Evolutionary conservation across 2,888 invertebrate species (phyloP), one percentile per base, ranked within the genome.

Genomic region (Parapristionchus giblindavisi): DNA sequence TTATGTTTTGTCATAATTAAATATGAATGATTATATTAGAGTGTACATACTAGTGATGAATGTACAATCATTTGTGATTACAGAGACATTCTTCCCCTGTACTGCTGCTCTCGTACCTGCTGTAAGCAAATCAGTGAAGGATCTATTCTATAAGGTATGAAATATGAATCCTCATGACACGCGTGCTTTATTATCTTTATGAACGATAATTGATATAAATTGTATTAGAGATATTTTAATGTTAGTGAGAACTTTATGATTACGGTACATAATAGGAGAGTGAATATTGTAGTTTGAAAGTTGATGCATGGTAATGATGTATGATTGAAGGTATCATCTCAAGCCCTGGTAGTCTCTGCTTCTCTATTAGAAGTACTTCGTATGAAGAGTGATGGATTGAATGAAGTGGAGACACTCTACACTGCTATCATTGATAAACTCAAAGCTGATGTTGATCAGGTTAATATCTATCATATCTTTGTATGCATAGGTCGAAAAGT

Each of bases 381-480:
- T 27, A 56, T 40, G 52, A n/a, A 58, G 63, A 43, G 51, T 21
- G 48, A 24, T 21, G 43, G 40, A 14, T 40, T 43, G 3, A n/a
- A 4, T n/a, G 34, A 68, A n/a, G 70, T 70, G 29, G 29, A 65
- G 27, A 54, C 60, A 40, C 58, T 71, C 65, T 8, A 65, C 89
- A 91, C 92, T 77, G 94, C 94, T 85, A 94, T 95, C 0, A 89
- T 96, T 82, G 92, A 93, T 77, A 92, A 96, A 76, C 91, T 99
- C 52, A 93, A 93, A 85, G 94, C 97, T 0, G 98, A 99, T 88
- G 96, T 98, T 87, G 99, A 99, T 90, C 98, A 99, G 89, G 83
- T 84, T 14, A 6, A 58, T 58, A 24, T 17, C 58, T 8, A 58
- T 11, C 24, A n/a, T 48, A 21, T 48, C 48, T n/a, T n/a, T n/a